Conservation (phyloP, 2,113 vertebrate genomes). For the Desmodus rotundus region DNA sequence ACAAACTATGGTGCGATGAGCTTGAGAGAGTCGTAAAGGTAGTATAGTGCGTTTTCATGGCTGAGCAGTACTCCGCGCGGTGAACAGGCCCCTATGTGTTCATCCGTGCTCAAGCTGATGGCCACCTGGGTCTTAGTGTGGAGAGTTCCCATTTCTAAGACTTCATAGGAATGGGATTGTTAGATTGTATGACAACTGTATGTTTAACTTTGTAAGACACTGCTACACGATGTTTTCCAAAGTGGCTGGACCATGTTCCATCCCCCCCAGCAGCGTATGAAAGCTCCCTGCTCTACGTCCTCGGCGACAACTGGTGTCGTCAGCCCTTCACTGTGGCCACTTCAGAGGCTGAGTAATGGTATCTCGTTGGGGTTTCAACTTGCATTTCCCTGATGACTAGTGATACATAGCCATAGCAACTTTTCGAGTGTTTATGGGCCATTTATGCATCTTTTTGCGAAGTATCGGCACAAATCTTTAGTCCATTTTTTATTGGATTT, state of each 20-base stretch:
- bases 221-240: background rate
- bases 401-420: background rate
- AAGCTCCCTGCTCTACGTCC: background rate
- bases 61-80: background rate
- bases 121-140: background rate
- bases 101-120: background rate
- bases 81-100: background rate
- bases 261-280: background rate
- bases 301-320: background rate
- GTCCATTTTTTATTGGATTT: background rate
- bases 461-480: background rate
- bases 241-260: background rate
- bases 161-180: background rate
- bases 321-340: background rate
- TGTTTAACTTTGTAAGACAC: background rate
- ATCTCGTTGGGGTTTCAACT: background rate
- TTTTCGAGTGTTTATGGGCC: background rate
- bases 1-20: background rate
- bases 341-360: background rate
- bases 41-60: background rate
- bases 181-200: background rate
- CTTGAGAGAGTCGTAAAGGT: background rate
- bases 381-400: background rate
- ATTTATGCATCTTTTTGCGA: background rate
- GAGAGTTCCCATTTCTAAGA: background rate